phyloP scores from a whole-genome alignment of 2,797 vertebrate species.

The Vipera latastei region DNA sequence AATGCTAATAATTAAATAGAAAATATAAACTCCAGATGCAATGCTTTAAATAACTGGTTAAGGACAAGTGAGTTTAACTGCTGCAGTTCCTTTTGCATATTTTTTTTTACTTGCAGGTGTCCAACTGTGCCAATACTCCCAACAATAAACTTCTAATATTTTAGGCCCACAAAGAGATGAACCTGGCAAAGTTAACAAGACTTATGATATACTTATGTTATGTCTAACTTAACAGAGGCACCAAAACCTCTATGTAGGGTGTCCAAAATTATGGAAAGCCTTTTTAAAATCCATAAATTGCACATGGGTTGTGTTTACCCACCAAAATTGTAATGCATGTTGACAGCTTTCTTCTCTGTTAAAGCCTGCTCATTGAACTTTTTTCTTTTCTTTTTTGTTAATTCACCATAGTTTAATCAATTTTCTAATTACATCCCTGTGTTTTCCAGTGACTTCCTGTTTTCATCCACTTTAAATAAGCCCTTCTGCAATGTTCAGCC shows the following conservation, averaged over 20 bases:
- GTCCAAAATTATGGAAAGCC: not conserved
- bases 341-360: not conserved
- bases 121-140: not conserved
- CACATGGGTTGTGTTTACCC: not conserved
- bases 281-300: not conserved
- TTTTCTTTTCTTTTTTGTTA: rapidly evolving
- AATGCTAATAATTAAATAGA: not conserved
- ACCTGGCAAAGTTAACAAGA: not conserved
- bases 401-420: not conserved
- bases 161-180: not conserved
- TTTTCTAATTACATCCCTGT: constrained; percentile 9
- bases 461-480: constrained; percentile 1
- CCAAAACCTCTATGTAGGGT: not conserved
- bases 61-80: not conserved
- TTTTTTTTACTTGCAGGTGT: not conserved
- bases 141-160: not conserved
- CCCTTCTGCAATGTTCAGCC: not conserved
- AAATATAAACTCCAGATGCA: not conserved
- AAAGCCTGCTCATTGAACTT: not conserved
- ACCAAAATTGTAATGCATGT: not conserved
- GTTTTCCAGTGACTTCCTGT: not conserved
- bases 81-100: not conserved
- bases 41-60: not conserved
- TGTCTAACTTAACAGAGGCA: no score
- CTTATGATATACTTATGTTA: not conserved